A percentile compares a stretch with the other conserved stretches of the same genome.
These are phyloP conservation scores for Enteromius paludinosus DNA, from an alignment of 2,797 vertebrate genomes.

Conservation along the genomic window DNA sequence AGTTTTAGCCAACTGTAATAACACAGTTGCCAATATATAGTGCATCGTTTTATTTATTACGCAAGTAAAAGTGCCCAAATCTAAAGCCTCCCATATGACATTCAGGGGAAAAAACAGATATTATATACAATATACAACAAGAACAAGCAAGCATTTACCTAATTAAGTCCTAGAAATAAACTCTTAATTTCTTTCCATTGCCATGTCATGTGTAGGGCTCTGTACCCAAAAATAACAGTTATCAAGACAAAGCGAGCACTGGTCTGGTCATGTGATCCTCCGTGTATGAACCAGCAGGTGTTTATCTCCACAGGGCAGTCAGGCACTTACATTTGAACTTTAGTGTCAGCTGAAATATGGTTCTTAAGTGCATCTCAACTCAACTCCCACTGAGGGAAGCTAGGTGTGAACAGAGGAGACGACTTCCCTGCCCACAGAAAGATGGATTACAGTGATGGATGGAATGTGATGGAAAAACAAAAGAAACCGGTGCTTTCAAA, in stretches of 20 bases:
- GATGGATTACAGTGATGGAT: slow-evolving; percentile 70
- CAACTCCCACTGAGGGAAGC: slow-evolving; percentile 48
- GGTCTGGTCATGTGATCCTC: not conserved
- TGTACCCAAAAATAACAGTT: not conserved
- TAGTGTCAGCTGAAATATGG: slow-evolving; percentile 4
- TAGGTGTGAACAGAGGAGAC: slow-evolving; percentile 58
- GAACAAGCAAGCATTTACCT: not conserved
- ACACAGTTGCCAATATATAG: not conserved
- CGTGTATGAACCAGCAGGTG: slow-evolving; percentile 19
- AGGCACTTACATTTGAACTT: slow-evolving; percentile 4
- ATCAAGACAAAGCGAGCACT: not conserved
- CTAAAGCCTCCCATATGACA: not conserved
- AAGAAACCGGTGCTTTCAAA: slow-evolving; percentile 65
- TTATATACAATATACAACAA: not conserved
- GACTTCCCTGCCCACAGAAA: slow-evolving; percentile 62
- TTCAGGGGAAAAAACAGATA: not conserved
- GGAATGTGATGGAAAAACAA: slow-evolving; percentile 68
- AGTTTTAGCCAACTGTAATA: not conserved
- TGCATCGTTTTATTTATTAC: not conserved
- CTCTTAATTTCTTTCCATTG: not conserved
- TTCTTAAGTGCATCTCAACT: slow-evolving; percentile 33
- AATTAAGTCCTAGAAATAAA: not conserved
- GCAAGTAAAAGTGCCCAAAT: not conserved
- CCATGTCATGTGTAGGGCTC: not conserved
- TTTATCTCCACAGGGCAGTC: slow-evolving; percentile 16